Evolutionary conservation across 30 jellyfish, hydroid and myxozoan genomes (phyloP), one percentile per base, ranked within the genome.

Genomic region (Catostylus mosaicus): DNA sequence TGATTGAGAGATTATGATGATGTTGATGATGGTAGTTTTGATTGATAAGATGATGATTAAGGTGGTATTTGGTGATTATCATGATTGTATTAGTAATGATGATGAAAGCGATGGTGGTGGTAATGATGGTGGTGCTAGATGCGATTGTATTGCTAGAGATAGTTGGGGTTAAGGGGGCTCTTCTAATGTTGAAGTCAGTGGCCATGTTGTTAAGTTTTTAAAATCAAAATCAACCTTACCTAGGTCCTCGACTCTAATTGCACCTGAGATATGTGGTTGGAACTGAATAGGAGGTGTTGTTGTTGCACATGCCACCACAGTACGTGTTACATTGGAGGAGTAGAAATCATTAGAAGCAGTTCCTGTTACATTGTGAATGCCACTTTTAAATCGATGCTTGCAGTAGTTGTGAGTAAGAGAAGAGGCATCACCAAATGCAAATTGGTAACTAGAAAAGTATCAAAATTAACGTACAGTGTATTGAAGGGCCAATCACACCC

Each of bases 311-410:
- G 48, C 34, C 34, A 78, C 74, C 0, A 78, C 29, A n/a, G 61
- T 23, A 18, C 89, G 48, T 63, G 48, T 36, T 24, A 78, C 24
- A 61, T 37, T 61, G 9, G 89, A n/a, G 18, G 70, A 61, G 45
- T 18, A 78, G 80, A 61, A 78, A 32, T 61, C 73, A 64, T 78
- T 78, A 16, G 81, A 64, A 31, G 82, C 89, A 24, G 60, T 66
- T 29, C 71, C 89, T 1, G 65, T 64, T 11, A 59, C 47, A n/a
- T 62, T 63, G 81, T 61, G 64, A 30, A 78, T 9, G 26, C 89
- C 89, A 16, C 80, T 30, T 20, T 65, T 34, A 34, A 18, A 78
- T 5, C 59, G 43, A 46, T 78, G 69, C 30, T 48, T 78, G 89
- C 82, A 64, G 19, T 78, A 78, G 59, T 78, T 78, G 40, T 61